Percentiles rank a stretch among this genome's conserved stretches.
Evolutionary conservation across 2,113 vertebrate genomes (phyloP).

Genomic region (Delphinapterus leucas): DNA sequence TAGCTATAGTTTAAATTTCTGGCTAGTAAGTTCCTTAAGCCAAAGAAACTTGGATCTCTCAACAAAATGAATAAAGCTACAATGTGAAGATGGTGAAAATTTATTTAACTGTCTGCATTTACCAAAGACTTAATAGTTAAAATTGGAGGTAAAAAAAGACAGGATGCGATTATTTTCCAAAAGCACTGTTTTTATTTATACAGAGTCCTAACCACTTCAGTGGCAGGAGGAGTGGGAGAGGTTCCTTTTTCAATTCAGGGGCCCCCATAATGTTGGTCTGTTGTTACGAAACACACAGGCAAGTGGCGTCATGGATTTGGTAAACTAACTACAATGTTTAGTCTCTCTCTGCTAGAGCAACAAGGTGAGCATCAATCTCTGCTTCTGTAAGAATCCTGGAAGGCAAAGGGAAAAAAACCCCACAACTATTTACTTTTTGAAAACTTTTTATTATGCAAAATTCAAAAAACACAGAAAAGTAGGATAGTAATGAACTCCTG

Average conservation of each 20-base stretch:
- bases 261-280: constrained; percentile 74
- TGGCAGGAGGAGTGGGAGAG: constrained; percentile 59
- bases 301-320: constrained; percentile 68
- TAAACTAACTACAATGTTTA: constrained; percentile 79
- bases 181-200: constrained; percentile 87
- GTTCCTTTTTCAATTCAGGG: constrained; percentile 73
- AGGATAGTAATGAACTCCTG: neutral
- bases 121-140: neutral
- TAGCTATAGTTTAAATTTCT: neutral
- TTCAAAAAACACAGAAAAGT: neutral
- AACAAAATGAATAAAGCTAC: constrained; percentile 6
- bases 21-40: neutral
- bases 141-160: constrained; percentile 27
- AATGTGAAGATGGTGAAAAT: neutral
- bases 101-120: neutral
- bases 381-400: constrained; percentile 94
- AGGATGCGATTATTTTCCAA: constrained; percentile 80
- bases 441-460: constrained; percentile 16
- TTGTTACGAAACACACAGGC: constrained; percentile 74
- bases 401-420: constrained; percentile 53
- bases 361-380: constrained; percentile 93
- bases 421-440: constrained; percentile 17
- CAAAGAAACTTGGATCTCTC: neutral
- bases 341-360: constrained; percentile 95
- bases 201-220: constrained; percentile 83